Evolutionary conservation across 2,797 vertebrate species (phyloP).

Genomic region (Microctenopoma stevenorrisi): DNA sequence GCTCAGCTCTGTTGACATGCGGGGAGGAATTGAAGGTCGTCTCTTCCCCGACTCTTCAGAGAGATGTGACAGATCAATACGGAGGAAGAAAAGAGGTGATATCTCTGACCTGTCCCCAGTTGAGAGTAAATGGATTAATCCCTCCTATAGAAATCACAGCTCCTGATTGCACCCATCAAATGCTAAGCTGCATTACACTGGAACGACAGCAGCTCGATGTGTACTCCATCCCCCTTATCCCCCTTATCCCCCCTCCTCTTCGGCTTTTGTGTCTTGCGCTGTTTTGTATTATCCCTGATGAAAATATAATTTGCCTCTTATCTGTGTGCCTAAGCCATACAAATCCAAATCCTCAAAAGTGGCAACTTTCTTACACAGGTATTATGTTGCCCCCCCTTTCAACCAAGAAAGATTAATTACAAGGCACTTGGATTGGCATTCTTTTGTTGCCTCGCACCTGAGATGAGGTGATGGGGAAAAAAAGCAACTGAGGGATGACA

Average conservation of each 20-base stretch:
- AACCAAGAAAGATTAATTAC: constrained; percentile 96
- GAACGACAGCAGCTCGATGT: constrained; percentile 96
- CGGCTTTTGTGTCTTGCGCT: constrained; percentile 90
- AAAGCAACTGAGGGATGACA: constrained; percentile 70
- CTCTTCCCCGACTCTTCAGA: constrained; percentile 82
- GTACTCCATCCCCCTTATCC: constrained; percentile 88
- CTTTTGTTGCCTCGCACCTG: constrained; percentile 89
- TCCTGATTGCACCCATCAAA: constrained; percentile 95
- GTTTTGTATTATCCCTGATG: constrained; percentile 96
- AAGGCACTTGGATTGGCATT: constrained; percentile 93
- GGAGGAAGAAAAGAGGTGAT: constrained; percentile 82
- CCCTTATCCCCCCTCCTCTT: constrained; percentile 83
- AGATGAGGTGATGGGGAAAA: constrained; percentile 90
- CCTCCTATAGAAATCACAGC: constrained; percentile 94
- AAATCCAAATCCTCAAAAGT: constrained; percentile 98
- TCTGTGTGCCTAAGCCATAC: constrained; percentile 92
- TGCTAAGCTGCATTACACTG: constrained; percentile 95
- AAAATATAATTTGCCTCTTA: constrained; percentile 99
- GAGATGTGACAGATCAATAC: constrained; percentile 94
- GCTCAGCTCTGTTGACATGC: constrained; percentile 72
- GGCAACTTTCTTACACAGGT: constrained; percentile 96
- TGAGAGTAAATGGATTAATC: constrained; percentile 96
- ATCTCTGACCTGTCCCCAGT: constrained; percentile 90
- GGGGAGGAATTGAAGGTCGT: constrained; percentile 81
- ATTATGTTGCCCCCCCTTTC: constrained; percentile 87